Evolutionary conservation across 2,113 vertebrate genomes (phyloP), one percentile per base, ranked within the genome.

Genomic region (Nerophis lumbriciformis): DNA sequence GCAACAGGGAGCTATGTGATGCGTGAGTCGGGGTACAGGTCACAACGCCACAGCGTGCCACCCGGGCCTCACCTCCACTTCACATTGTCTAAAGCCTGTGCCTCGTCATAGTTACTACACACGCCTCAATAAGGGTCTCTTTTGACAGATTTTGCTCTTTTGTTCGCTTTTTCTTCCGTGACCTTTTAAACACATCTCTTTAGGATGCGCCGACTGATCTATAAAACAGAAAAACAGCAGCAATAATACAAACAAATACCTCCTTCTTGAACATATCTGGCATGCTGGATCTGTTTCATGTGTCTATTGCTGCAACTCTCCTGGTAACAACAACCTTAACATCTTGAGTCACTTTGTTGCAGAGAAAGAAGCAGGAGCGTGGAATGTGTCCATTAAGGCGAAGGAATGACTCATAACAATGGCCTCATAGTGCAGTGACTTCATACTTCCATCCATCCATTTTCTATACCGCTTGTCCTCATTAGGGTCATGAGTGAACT

Each of bases 21-120:
- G 90, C 88, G 86, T 90, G 91, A 93, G 90, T 91, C 83, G 84
- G 88, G 91, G 71, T 85, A 86, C 86, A 88, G 90, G 90, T 92
- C 85, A 81, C 72, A 66, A 38, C 58, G 70, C 76, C 39, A 12
- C 75, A 48, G 62, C 88, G 78, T 82, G 75, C 86, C 84, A 89
- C 83, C 89, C 87, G 88, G 80, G 86, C 85, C 88, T 92, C 90
- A 92, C 86, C 90, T 92, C 90, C 88, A 83, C 79, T 84, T 88
- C 84, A 85, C 81, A 83, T 84, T 85, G 84, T 86, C 78, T 70
- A 62, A 56, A 65, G 82, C 61, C 65, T 61, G 66, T 66, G 77
- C 39, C 53, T 70, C 54, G 59, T 71, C 55, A 64, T 49, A 63
- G 63, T 59, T 48, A 35, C 44, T 48, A 8, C 59, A 63, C 62